Evolutionary conservation across 2,888 invertebrate species (phyloP).

Genomic region (Thymelicus lineola): DNA sequence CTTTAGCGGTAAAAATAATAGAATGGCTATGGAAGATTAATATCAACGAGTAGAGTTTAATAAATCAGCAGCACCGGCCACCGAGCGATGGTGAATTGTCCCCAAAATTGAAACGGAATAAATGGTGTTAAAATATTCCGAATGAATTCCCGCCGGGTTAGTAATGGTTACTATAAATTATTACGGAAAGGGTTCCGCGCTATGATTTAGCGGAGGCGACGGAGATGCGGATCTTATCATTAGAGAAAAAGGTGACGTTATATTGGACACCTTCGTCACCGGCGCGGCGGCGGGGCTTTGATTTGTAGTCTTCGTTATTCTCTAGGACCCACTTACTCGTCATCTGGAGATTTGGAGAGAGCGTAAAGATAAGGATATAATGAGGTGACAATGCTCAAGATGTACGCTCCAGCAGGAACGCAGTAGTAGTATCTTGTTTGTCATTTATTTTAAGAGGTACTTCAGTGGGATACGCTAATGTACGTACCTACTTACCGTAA

Average conservation of each 20-base stretch:
- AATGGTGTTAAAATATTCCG: constrained; percentile 31
- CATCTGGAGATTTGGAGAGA: too few relatives aligned
- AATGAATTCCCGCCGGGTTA: constrained; percentile 13
- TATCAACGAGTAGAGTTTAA: constrained; percentile 23
- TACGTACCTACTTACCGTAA: constrained; percentile 1
- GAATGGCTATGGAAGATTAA: constrained; percentile 31
- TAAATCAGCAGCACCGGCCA: constrained; percentile 28
- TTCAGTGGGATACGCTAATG: neutral
- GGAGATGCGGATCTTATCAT: constrained; percentile 17
- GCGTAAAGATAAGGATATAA: too few relatives aligned
- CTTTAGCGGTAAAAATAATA: constrained; percentile 30
- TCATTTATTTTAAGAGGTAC: neutral
- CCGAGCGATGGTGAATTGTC: constrained; percentile 19
- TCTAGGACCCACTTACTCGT: neutral
- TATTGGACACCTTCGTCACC: constrained; percentile 18
- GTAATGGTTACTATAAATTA: constrained; percentile 19
- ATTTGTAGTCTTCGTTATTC: constrained; percentile 31
- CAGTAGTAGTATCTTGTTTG: neutral
- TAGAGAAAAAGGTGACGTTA: constrained; percentile 16
- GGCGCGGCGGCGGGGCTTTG: constrained; percentile 12
- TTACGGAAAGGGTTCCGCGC: constrained; percentile 17
- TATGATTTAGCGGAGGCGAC: constrained; percentile 1
- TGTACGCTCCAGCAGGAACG: too few relatives aligned
- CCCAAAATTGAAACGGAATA: constrained; percentile 31
- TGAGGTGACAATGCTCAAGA: too few relatives aligned